phyloP scores from a whole-genome alignment of 1,140 invertebrate genomes.

The Papilio machaon region DNA sequence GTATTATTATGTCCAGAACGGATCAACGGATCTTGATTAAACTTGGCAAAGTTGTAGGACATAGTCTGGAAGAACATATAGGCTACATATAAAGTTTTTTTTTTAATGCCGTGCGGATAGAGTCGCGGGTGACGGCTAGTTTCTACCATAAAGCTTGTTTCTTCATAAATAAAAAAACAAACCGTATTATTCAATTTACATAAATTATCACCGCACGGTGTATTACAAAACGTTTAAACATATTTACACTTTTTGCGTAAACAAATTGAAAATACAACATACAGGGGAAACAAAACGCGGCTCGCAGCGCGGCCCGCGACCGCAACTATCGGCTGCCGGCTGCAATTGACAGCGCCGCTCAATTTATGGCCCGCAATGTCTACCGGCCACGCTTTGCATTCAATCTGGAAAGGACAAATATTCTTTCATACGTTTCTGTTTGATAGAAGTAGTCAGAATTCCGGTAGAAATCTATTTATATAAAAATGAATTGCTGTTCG shows the following conservation, averaged over 20 bases:
- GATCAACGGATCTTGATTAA: no score
- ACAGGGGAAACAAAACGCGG: conserved; percentile 43
- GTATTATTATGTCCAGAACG: background rate
- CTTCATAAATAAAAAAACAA: background rate
- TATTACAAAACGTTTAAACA: conserved; percentile 24
- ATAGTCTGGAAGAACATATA: no score
- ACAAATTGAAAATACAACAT: conserved; percentile 37
- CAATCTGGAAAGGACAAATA: conserved; percentile 46
- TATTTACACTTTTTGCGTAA: conserved; percentile 8
- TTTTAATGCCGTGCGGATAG: no score
- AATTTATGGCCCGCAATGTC: conserved; percentile 78
- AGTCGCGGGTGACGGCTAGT: background rate
- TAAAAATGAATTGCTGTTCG: no score
- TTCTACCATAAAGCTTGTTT: background rate
- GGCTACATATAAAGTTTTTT: no score
- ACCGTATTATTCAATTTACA: background rate
- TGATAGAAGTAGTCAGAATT: background rate
- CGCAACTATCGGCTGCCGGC: conserved; percentile 77
- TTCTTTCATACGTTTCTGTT: background rate
- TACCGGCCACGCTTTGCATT: conserved; percentile 48
- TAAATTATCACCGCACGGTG: background rate
- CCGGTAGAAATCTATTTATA: no score
- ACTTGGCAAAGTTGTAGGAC: no score
- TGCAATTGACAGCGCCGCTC: conserved; percentile 80
- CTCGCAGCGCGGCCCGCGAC: conserved; percentile 55